A percentile compares a stretch with the other conserved stretches of the same genome.
Conservation (phyloP, 1,140 invertebrate species). For the Drosophila arawakana region DNA sequence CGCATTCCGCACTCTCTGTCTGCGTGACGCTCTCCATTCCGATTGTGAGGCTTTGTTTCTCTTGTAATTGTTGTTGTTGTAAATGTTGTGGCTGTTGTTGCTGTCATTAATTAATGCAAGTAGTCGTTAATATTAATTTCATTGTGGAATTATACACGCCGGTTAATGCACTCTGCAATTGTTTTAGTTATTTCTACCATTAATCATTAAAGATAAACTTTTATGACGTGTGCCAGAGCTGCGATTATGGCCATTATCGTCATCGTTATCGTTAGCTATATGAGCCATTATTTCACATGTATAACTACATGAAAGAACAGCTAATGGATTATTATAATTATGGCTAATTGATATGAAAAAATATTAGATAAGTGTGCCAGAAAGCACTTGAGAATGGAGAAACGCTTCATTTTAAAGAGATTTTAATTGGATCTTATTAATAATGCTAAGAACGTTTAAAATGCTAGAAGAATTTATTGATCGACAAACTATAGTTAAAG, state of each 20-base stretch:
- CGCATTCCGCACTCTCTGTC: constrained; percentile 63
- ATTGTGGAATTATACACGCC: constrained; percentile 71
- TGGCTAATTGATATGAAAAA: constrained; percentile 4
- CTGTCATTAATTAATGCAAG: constrained; percentile 61
- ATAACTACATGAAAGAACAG: constrained; percentile 5
- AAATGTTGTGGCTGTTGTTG: constrained; percentile 3
- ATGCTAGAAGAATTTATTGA: too few species aligned
- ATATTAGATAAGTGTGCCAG: not conserved
- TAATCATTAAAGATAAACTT: constrained; percentile 42
- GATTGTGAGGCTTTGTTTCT: constrained; percentile 8
- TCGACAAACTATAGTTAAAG: too few species aligned
- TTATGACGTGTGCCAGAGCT: constrained; percentile 42
- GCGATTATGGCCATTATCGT: constrained; percentile 39
- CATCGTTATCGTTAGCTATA: constrained; percentile 36
- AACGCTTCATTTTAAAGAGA: not conserved
- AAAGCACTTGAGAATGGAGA: constrained; percentile 10
- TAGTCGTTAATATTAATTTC: constrained; percentile 76
- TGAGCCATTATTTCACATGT: constrained; percentile 8
- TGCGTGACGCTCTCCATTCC: constrained; percentile 65
- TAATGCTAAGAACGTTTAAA: not conserved
- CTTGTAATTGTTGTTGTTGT: constrained; percentile 37
- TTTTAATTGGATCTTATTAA: constrained; percentile 16
- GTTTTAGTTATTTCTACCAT: constrained; percentile 39
- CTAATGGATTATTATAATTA: constrained; percentile 28
- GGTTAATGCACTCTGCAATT: constrained; percentile 68